Conservation (phyloP, 2,888 invertebrate genomes). For the Caenorhabditis sinica region DNA sequence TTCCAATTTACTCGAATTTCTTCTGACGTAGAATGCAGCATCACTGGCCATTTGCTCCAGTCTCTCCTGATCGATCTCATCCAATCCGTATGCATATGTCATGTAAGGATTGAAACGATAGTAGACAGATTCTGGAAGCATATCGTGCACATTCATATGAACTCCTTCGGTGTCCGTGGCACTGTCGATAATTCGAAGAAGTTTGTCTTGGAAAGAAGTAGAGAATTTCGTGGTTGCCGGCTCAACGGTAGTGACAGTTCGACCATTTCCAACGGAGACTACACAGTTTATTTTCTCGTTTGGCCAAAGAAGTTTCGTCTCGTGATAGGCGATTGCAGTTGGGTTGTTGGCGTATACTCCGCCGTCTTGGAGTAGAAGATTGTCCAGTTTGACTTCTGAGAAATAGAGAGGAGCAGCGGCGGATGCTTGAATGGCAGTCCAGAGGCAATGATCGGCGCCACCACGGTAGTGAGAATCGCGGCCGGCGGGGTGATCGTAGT, state of each 20-base stretch:
- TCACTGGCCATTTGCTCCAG: constrained; percentile 89
- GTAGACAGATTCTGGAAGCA: constrained; percentile 85
- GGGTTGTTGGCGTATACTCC: constrained; percentile 87
- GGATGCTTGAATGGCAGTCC: constrained; percentile 87
- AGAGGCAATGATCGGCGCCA: constrained; percentile 78
- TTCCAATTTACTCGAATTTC: constrained; percentile 89
- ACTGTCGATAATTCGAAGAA: constrained; percentile 88
- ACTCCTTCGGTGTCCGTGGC: constrained; percentile 93
- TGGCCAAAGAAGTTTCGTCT: constrained; percentile 91
- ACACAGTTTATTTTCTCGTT: constrained; percentile 89
- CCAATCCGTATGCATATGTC: constrained; percentile 90
- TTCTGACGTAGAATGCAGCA: constrained; percentile 89
- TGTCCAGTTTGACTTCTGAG: constrained; percentile 89
- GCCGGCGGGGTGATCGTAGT: constrained; percentile 89
- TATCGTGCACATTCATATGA: constrained; percentile 89
- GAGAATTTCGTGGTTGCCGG: constrained; percentile 70
- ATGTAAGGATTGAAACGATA: constrained; percentile 90
- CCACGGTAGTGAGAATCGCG: constrained; percentile 84
- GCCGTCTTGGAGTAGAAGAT: constrained; percentile 78
- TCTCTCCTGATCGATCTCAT: constrained; percentile 88
- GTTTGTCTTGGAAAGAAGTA: constrained; percentile 72
- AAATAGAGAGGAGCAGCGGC: constrained; percentile 95
- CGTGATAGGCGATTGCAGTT: constrained; percentile 92
- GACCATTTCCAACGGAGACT: constrained; percentile 90
- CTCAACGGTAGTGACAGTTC: constrained; percentile 83